These are phyloP conservation scores for Tolmerus cingulatus DNA, from an alignment of 2,888 invertebrate species.

Conservation along the genomic window DNA sequence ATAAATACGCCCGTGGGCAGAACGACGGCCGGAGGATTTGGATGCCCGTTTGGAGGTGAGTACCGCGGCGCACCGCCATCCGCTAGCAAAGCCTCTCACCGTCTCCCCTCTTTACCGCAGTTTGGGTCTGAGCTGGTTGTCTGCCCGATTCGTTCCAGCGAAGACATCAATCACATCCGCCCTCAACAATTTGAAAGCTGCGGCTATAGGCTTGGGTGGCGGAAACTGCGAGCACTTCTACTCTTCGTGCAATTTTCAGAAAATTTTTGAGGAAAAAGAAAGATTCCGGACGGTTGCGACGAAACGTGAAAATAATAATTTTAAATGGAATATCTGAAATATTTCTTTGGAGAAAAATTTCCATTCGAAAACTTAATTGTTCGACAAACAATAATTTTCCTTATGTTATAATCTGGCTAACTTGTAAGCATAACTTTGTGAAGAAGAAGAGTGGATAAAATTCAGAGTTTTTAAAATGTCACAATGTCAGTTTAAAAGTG, in stretches of 20 bases:
- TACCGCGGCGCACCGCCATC: not conserved
- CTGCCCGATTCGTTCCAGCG: constrained; percentile 65
- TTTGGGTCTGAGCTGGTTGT: constrained; percentile 79
- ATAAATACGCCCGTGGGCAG: constrained; percentile 68
- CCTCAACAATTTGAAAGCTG: constrained; percentile 71
- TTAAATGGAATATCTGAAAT: constrained; percentile 14
- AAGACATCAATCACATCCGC: constrained; percentile 61
- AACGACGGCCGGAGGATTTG: constrained; percentile 70
- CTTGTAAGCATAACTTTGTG: not conserved
- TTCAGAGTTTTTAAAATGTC: not conserved
- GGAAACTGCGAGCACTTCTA: constrained; percentile 71
- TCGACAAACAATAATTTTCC: not conserved
- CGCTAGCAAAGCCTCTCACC: not conserved
- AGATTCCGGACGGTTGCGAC: not conserved
- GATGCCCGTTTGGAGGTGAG: constrained; percentile 81
- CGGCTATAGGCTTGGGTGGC: constrained; percentile 73
- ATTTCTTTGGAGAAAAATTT: not conserved
- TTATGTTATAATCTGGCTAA: not conserved
- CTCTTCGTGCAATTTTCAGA: constrained; percentile 55
- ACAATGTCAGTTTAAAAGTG: not conserved
- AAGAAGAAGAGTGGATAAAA: not conserved
- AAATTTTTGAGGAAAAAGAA: not conserved
- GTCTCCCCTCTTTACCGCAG: constrained; percentile 59
- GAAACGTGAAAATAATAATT: not conserved
- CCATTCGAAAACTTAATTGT: not conserved